A percentile compares a stretch with the other conserved stretches of the same genome.
phyloP scores from a whole-genome alignment of 2,797 vertebrate species.

The Poeciliopsis presidionis region DNA sequence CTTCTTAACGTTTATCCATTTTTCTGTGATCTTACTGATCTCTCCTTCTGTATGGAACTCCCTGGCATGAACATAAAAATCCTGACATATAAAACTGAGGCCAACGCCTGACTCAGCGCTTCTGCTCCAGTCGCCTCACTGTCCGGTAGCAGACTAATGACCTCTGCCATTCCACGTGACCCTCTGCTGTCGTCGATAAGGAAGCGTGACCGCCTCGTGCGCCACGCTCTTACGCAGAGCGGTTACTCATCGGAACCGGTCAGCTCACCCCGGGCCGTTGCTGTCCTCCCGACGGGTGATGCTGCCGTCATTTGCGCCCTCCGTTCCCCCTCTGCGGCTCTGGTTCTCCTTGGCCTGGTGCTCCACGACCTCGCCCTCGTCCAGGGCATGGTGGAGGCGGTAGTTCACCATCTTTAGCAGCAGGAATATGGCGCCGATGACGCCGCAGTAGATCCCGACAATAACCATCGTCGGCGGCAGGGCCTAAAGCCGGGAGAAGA shows the following conservation, averaged over 20 bases:
- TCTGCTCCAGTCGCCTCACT: not conserved
- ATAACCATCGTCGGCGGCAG: conserved; percentile 97
- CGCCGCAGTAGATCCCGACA: conserved; percentile 96
- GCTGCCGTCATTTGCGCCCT: conserved; percentile 82
- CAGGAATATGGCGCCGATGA: conserved; percentile 94
- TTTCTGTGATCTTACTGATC: not conserved
- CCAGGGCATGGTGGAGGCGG: conserved; percentile 94
- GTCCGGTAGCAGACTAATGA: not conserved
- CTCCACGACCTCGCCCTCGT: conserved; percentile 97
- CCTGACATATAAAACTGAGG: not conserved
- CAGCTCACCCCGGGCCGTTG: conserved; percentile 92
- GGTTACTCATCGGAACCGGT: not conserved
- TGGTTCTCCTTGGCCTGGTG: conserved; percentile 85
- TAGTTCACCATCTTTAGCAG: conserved; percentile 97
- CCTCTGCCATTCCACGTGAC: not conserved
- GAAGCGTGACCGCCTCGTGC: not conserved
- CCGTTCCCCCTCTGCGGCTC: conserved; percentile 82
- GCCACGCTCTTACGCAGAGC: not conserved
- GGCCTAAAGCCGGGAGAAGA: conserved; percentile 78
- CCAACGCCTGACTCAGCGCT: not conserved
- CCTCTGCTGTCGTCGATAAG: not conserved
- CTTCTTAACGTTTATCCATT: not conserved
- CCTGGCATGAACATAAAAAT: too few relatives aligned
- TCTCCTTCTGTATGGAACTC: not conserved
- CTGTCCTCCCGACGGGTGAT: conserved; percentile 88